Evolutionary conservation across 2,888 invertebrate species (phyloP).

Genomic region (Leptarthrus brevirostris): DNA sequence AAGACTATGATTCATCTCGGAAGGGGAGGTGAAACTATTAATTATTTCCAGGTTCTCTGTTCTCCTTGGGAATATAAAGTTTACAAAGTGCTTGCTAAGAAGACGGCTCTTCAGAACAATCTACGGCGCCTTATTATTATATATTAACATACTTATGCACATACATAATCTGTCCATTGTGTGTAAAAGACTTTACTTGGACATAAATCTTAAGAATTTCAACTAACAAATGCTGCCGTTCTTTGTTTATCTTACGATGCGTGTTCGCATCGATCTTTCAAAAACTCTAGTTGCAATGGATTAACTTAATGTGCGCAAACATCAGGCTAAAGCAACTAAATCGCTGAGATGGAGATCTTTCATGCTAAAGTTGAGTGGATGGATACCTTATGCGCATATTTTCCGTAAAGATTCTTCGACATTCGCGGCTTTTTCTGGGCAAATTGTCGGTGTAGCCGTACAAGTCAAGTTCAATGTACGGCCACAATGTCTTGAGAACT

Average conservation of each 20-base stretch:
- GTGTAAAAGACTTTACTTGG: constrained; percentile 15
- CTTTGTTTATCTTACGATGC: constrained; percentile 11
- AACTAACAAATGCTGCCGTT: neutral
- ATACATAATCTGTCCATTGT: constrained; percentile 17
- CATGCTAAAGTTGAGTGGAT: neutral
- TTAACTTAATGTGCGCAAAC: neutral
- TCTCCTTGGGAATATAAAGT: too few relatives aligned
- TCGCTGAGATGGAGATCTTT: constrained; percentile 13
- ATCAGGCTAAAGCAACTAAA: constrained; percentile 4
- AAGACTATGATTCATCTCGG: too few relatives aligned
- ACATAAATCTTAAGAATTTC: constrained; percentile 2
- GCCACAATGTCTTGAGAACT: constrained; percentile 34
- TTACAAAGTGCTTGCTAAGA: too few relatives aligned
- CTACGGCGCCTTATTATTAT: too few relatives aligned
- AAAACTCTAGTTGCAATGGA: neutral
- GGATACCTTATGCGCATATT: constrained; percentile 24
- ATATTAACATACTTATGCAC: neutral
- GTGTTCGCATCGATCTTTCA: constrained; percentile 20
- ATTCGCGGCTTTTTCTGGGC: neutral
- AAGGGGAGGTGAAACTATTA: too few relatives aligned
- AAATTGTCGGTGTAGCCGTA: neutral
- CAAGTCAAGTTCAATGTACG: constrained; percentile 33
- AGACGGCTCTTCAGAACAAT: too few relatives aligned
- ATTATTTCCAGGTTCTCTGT: too few relatives aligned
- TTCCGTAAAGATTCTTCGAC: constrained; percentile 19